A percentile compares a stretch with the other conserved stretches of the same genome.
These are phyloP conservation scores for Agriopis marginaria DNA, from an alignment of 2,888 invertebrate genomes.

Conservation along the genomic window DNA sequence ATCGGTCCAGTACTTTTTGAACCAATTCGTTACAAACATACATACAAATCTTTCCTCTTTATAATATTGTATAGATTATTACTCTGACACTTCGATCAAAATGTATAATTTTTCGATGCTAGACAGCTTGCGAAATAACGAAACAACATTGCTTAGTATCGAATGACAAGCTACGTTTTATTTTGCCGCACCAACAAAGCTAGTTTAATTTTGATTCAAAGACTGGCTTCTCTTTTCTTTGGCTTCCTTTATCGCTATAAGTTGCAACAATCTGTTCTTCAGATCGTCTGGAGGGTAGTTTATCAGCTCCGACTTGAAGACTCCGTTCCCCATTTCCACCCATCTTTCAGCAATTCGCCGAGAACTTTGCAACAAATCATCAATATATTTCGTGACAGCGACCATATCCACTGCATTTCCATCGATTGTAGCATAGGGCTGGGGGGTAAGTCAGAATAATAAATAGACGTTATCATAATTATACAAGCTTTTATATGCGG, in stretches of 20 bases:
- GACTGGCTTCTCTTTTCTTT: not conserved
- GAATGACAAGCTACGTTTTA: too few relatives aligned
- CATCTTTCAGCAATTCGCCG: not conserved
- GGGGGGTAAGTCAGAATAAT: not conserved
- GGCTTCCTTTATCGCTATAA: not conserved
- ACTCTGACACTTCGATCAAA: too few relatives aligned
- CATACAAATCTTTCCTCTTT: too few relatives aligned
- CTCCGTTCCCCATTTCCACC: slow-evolving; percentile 12
- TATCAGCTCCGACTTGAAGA: slow-evolving; percentile 1
- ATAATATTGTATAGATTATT: too few relatives aligned
- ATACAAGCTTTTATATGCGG: too few relatives aligned
- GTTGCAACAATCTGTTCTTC: not conserved
- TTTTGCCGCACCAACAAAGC: not conserved
- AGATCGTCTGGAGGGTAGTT: not conserved
- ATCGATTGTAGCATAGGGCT: not conserved
- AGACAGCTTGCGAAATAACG: too few relatives aligned
- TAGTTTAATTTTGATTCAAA: not conserved
- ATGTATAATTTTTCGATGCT: too few relatives aligned
- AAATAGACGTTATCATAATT: too few relatives aligned
- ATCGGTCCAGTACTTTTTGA: too few relatives aligned
- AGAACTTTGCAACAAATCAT: not conserved
- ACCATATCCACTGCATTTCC: not conserved
- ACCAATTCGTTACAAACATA: too few relatives aligned
- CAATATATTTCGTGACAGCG: not conserved
- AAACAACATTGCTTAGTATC: too few relatives aligned